Evolutionary conservation across 2,113 vertebrate genomes (phyloP).

Genomic region (Hippocampus guttulatus): DNA sequence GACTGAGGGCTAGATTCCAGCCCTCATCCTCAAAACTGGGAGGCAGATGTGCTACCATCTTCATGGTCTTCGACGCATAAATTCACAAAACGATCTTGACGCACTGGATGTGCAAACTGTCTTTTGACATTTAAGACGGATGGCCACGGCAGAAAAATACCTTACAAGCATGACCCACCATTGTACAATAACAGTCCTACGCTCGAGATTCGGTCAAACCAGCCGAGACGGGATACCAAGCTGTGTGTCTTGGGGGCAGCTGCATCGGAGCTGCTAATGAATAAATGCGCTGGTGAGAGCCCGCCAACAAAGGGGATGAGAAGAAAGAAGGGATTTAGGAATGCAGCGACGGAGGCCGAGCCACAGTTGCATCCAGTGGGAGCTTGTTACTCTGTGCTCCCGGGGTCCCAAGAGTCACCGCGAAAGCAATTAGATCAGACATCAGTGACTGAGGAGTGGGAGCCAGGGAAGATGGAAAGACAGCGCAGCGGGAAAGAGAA

Average conservation of each 20-base stretch:
- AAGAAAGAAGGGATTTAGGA: conserved; percentile 53
- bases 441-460: conserved; percentile 61
- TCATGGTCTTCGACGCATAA: background rate
- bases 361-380: conserved; percentile 71
- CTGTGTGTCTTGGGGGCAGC: conserved; percentile 52
- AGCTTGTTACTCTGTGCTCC: conserved; percentile 82
- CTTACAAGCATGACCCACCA: conserved; percentile 18
- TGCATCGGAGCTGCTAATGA: conserved; percentile 75
- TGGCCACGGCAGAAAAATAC: conserved; percentile 15
- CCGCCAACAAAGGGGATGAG: conserved; percentile 78
- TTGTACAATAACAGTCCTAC: conserved; percentile 9
- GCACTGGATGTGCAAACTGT: background rate
- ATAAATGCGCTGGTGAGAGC: conserved; percentile 35
- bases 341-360: conserved; percentile 25
- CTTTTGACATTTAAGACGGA: background rate
- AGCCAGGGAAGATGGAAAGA: conserved; percentile 33
- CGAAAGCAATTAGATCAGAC: conserved; percentile 81
- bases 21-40: no score
- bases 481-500: conserved; percentile 29
- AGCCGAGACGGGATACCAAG: conserved; percentile 27
- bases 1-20: no score
- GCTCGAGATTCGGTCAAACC: conserved; percentile 32
- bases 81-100: background rate
- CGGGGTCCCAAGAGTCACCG: conserved; percentile 65
- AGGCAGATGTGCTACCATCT: no score